These are phyloP conservation scores for Monarcha castaneiventris DNA, from an alignment of 2,113 vertebrate genomes.

Conservation along the genomic window DNA sequence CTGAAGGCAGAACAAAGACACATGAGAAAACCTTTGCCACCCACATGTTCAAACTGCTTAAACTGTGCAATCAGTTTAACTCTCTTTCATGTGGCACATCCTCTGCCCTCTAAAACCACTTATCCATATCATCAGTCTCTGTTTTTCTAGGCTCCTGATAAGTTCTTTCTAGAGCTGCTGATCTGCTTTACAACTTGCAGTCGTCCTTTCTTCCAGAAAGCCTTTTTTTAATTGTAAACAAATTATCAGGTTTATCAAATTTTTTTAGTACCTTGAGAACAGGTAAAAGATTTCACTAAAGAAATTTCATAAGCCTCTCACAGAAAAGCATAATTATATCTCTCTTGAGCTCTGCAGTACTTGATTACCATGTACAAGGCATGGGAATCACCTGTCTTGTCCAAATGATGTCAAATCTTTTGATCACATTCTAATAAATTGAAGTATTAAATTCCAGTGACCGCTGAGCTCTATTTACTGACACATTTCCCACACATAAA, in stretches of 20 bases:
- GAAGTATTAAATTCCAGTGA: background rate
- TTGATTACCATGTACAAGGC: background rate
- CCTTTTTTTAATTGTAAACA: background rate
- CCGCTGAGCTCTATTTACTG: background rate
- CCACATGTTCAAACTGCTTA: background rate
- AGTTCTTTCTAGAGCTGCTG: background rate
- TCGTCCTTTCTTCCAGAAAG: background rate
- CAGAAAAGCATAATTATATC: background rate
- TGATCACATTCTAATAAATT: background rate
- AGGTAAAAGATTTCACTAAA: background rate
- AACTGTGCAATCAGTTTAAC: background rate
- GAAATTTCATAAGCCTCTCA: background rate
- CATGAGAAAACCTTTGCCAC: background rate
- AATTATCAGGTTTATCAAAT: background rate
- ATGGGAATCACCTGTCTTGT: background rate
- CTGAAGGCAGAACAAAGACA: background rate
- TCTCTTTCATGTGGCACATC: background rate
- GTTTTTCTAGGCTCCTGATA: background rate
- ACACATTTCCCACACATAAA: background rate
- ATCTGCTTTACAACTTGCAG: background rate
- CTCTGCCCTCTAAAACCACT: background rate
- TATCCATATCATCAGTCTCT: background rate
- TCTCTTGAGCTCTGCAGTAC: background rate
- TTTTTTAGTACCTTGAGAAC: background rate
- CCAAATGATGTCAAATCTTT: background rate